Base-by-base conservation (phyloP, 1,140 invertebrate species). In the Druon quercuslanigerum region DNA sequence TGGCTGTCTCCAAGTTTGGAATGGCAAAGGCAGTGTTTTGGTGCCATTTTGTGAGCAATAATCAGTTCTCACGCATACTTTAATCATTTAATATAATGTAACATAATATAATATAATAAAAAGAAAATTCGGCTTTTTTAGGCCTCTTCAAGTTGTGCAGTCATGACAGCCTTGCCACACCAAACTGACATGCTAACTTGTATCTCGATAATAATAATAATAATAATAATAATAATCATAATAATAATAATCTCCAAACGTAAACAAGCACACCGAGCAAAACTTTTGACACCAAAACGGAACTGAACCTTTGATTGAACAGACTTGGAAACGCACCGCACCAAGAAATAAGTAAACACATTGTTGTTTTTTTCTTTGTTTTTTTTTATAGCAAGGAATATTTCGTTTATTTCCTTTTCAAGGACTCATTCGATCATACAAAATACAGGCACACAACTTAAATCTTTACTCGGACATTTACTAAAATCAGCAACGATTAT, bases 1-100 rank as follows among this genome's bases (percentile, higher is more conserved):
- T 92, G 91, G 90, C 87, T 90, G 87, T 92, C 89, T 92, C 91
- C 91, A 92, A 92, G 92, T 93, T 92, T 92, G 92, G 92, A 92
- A 92, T 93, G 92, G 92, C 92, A 92, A 92, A 92, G 93, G 93
- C 93, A 93, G 92, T 93, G 94, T 95, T 95, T 95, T 95, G 94
- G 94, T 94, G 94, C 94, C 94, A 93, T 90, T 89, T 82, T 85
- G 60, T 77, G 78, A 85, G 81, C 75, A 79, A 77, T 81, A 82
- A 78, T 77, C 79, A 84, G 78, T 57, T 81, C 73, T 75, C 73
- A 74, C 71, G 52, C 73, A 75, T 78, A 75, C 54, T 76, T 60
- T 72, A 40, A 51, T 60, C 3, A 25, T 2, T 72, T 17, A 17
- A 33, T 20, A 20, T 57, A 71, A 56, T n/a, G 66, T 19, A 13